Evolutionary conservation across 1,140 invertebrate genomes (phyloP).

Genomic region (Sarcophaga peregrina): DNA sequence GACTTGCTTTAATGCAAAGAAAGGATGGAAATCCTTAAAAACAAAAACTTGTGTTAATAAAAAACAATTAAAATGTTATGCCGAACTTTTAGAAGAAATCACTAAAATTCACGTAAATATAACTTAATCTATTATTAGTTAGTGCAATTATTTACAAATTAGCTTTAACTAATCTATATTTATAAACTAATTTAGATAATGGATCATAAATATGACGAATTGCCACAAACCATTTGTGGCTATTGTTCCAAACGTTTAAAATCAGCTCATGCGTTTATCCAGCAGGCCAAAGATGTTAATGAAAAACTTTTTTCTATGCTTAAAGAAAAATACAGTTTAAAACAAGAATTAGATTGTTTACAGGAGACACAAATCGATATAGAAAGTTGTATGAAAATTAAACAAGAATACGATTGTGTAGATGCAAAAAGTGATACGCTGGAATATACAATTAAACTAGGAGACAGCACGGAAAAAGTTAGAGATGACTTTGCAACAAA

Average conservation of each 20-base stretch:
- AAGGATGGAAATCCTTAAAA: background rate
- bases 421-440: background rate
- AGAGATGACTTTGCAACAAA: background rate
- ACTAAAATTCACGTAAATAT: constrained; percentile 11
- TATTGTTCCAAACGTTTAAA: background rate
- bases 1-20: background rate
- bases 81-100: constrained; percentile 10
- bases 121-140: background rate
- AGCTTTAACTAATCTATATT: background rate
- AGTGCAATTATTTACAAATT: background rate
- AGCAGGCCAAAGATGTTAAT: background rate
- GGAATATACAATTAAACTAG: background rate
- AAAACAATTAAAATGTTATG: constrained; percentile 2
- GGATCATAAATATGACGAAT: background rate
- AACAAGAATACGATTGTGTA: background rate
- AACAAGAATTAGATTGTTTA: background rate
- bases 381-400: background rate
- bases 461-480: background rate
- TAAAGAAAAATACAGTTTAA: background rate
- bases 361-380: constrained; percentile 1
- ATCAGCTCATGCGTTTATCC: background rate
- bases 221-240: background rate
- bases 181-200: background rate
- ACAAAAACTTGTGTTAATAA: background rate
- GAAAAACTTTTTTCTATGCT: background rate